Evolutionary conservation across 2,888 invertebrate species (phyloP).

Genomic region (Patella ulyssiponensis): DNA sequence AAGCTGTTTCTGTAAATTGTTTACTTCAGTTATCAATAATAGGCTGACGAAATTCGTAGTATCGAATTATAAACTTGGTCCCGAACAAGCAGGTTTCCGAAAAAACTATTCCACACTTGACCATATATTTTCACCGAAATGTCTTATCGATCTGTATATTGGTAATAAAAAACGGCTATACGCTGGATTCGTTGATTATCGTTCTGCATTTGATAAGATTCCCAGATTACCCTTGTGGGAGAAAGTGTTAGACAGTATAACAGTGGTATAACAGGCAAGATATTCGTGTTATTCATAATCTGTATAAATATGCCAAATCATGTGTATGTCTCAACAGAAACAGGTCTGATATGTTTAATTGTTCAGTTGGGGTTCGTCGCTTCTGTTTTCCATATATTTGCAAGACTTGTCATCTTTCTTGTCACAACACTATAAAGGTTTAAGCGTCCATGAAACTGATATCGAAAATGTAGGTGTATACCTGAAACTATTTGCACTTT

Average conservation of each 20-base stretch:
- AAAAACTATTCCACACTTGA: constrained; percentile 15
- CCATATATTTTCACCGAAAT: constrained; percentile 14
- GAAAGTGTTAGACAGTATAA: background rate
- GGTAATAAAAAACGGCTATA: background rate
- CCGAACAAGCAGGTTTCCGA: constrained; percentile 19
- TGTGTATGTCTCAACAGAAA: background rate
- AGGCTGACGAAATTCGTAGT: constrained; percentile 14
- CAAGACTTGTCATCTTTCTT: background rate
- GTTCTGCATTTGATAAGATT: background rate
- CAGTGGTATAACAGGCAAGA: background rate
- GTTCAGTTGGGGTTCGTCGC: background rate
- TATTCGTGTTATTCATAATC: background rate
- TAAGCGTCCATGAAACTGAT: background rate
- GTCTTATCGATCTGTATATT: background rate
- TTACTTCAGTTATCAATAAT: constrained; percentile 19
- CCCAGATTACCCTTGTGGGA: too few relatives aligned
- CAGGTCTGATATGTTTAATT: background rate
- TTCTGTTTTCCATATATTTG: background rate
- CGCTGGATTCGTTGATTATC: background rate
- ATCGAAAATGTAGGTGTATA: background rate
- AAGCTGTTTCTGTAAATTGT: constrained; percentile 16
- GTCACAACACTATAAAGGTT: background rate
- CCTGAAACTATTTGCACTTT: constrained; percentile 18
- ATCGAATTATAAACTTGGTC: background rate
- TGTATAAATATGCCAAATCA: background rate